These are phyloP conservation scores for Linyphia triangularis DNA, from an alignment of 2,888 invertebrate genomes.

Conservation along the genomic window DNA sequence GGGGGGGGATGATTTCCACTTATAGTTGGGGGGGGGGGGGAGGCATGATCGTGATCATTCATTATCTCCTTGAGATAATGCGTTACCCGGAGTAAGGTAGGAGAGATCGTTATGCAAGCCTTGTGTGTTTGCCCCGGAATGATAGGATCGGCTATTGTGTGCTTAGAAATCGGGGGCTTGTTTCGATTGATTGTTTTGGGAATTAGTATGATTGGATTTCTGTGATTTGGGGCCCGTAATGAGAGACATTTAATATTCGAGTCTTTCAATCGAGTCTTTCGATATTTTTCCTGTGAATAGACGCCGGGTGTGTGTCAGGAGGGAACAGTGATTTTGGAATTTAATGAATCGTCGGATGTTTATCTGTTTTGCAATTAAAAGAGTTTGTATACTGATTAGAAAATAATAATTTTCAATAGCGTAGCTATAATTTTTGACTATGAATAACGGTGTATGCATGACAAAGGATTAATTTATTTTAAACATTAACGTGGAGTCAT, in stretches of 20 bases:
- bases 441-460: too few relatives aligned
- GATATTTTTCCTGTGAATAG: not conserved
- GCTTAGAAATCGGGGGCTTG: not conserved
- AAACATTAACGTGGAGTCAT: too few relatives aligned
- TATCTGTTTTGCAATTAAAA: not conserved
- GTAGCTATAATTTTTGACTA: too few relatives aligned
- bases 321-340: not conserved
- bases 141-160: not conserved
- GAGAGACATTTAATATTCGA: not conserved
- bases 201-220: conserved; percentile 4
- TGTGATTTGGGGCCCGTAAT: not conserved
- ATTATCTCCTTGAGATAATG: conserved; percentile 32
- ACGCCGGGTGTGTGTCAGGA: not conserved
- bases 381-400: too few relatives aligned
- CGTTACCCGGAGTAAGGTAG: conserved; percentile 2
- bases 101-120: conserved; percentile 17
- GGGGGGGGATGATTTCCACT: conserved; percentile 3
- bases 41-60: conserved; percentile 14
- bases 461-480: too few relatives aligned
- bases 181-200: conserved; percentile 13
- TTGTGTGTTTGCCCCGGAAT: not conserved
- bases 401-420: too few relatives aligned
- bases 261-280: not conserved
- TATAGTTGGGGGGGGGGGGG: not conserved
- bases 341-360: not conserved